Base-by-base conservation (phyloP, 2,113 vertebrate genomes). In the Gnathonemus longibarbis region DNA sequence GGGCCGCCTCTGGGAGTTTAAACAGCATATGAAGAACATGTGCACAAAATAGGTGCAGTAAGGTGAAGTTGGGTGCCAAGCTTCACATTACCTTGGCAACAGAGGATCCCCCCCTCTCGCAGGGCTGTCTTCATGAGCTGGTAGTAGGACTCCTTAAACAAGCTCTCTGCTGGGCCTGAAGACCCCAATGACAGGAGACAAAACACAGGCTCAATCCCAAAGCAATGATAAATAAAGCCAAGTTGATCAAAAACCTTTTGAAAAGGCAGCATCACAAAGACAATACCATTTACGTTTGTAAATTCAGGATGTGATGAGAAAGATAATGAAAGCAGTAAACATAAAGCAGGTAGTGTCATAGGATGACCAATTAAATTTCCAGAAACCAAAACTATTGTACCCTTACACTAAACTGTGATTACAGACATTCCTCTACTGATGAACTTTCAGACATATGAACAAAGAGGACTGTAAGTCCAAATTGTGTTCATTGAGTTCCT, bases 131-230 rank as follows among this genome's bases (percentile, higher is more conserved):
- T 99, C 98, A 99, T 99, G 91, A 99, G 95, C 92, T 99, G 97
- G 93, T 98, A 99, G 92, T 99, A 99, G 5, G 98, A 98, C 92
- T 99, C 98, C 94, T 99, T 99, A 93, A 99, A 99, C 93, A 99
- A 95, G 93, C 97, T 99, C 95, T 99, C 98, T 1, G 98, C 98
- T 2, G 98, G 98, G 91, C 97, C 97, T 98, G 94, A 3, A 35
- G n/a, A 87, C 0, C 10, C 0, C 5, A 10, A 0, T 86, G 49
- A 88, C 0, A 89, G 50, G 9, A 70, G 62, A 70, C n/a, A 70
- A 31, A 49, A 84, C 21, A 50, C 46, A 77, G 48, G 74, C 17
- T 77, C 74, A 80, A 42, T 7, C 19, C 35, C 35, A 80, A 80
- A 80, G 11, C 74, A 5, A 80, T 7, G 13, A 17, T n/a, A n/a